Percentiles rank a stretch among this genome's conserved stretches.
phyloP scores from a whole-genome alignment of 2,888 invertebrate genomes.

The Spialia ferax region DNA sequence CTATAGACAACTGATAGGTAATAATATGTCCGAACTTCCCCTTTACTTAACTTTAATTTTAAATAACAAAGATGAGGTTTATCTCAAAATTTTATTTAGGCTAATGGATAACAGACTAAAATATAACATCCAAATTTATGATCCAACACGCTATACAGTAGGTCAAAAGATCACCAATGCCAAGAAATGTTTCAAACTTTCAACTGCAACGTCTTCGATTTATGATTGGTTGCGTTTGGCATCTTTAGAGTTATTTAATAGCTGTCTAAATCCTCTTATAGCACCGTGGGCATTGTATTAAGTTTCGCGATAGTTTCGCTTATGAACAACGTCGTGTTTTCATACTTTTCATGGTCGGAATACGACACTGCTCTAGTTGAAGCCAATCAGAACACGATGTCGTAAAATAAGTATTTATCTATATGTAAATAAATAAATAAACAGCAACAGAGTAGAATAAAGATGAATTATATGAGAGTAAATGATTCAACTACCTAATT shows the following conservation, averaged over 20 bases:
- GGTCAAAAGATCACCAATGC: conserved; percentile 61
- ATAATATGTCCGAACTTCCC: background rate
- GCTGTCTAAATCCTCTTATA: conserved; percentile 24
- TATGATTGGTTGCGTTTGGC: conserved; percentile 37
- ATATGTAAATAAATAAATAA: no score
- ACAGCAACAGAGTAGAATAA: no score
- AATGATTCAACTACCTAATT: no score
- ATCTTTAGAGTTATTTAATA: conserved; percentile 35
- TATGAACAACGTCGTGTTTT: background rate
- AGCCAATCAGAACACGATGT: background rate
- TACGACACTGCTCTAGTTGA: background rate
- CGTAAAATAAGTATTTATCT: no score
- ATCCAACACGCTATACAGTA: conserved; percentile 60
- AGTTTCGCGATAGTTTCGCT: conserved; percentile 16
- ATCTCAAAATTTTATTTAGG: background rate
- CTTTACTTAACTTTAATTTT: background rate
- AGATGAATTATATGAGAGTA: no score
- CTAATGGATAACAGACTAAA: background rate
- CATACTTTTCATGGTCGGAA: no score
- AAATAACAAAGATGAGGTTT: background rate
- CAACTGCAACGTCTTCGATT: conserved; percentile 18
- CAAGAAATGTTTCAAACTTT: conserved; percentile 50
- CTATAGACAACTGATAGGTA: no score
- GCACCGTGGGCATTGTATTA: conserved; percentile 8
- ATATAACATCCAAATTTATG: conserved; percentile 49